phyloP scores from a whole-genome alignment of 37 sponge, comb jelly and placozoan genomes.

The Geodia barretti region DNA sequence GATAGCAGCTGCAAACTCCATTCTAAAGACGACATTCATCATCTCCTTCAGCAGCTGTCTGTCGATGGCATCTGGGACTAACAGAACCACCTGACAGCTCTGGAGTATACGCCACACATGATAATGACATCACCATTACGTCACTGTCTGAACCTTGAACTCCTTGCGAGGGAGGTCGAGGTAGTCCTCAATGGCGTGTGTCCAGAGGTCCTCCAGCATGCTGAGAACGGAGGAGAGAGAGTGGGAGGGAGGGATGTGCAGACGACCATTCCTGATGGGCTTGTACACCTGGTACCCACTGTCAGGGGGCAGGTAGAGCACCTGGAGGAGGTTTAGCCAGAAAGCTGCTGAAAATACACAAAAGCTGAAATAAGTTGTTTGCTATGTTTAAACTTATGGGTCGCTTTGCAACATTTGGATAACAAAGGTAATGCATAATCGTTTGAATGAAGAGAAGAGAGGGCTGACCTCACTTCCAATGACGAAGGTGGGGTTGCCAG shows the following conservation, averaged over 20 bases:
- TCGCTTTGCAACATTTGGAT: too few relatives aligned
- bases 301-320: slow-evolving; percentile 65
- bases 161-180: slow-evolving; percentile 58
- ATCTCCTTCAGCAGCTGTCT: slow-evolving; percentile 58
- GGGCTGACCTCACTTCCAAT: slow-evolving; percentile 72
- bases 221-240: slow-evolving; percentile 45
- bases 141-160: slow-evolving; percentile 57
- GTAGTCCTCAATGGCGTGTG: slow-evolving; percentile 68
- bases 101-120: not conserved
- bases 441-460: not conserved
- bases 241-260: slow-evolving; percentile 37
- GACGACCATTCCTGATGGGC: slow-evolving; percentile 75
- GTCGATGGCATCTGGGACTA: slow-evolving; percentile 73
- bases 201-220: slow-evolving; percentile 87
- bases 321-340: slow-evolving; percentile 33
- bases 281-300: slow-evolving; percentile 66
- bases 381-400: too few relatives aligned
- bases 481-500: slow-evolving; percentile 57
- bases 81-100: slow-evolving; percentile 59
- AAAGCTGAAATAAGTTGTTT: too few relatives aligned
- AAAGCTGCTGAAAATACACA: too few relatives aligned
- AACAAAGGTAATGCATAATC: too few relatives aligned
- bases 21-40: slow-evolving; percentile 66
- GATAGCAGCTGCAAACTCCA: slow-evolving; percentile 78
- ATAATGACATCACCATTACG: not conserved